Evolutionary conservation across 2,888 invertebrate genomes (phyloP), one percentile per base, ranked within the genome.

Genomic region (Brachyptera risi): DNA sequence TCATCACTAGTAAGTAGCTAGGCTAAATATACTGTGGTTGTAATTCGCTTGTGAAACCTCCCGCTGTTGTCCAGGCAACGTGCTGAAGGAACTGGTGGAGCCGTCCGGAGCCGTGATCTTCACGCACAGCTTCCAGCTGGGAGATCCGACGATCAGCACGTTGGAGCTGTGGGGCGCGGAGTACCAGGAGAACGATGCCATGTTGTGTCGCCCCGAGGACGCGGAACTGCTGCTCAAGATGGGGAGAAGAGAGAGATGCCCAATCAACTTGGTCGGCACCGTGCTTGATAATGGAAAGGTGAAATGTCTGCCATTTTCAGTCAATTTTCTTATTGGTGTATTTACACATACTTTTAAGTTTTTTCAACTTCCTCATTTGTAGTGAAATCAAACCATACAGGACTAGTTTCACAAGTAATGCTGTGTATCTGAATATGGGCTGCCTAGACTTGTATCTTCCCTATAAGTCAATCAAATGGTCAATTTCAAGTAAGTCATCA

Each of bases 131-230:
- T 96, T 96, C 72, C 87, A 92, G 66, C 78, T 98, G 26, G 98
- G 97, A 0, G 98, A 99, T 78, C 92, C 94, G 0, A 97, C 96
- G 2, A 87, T 98, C 58, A 95, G 89, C 58, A 87, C 92, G 0
- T 76, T 97, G 62, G 98, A 99, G 72, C 76, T 99, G 1, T 99
- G 98, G 98, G 97, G 96, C 0, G 98, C 98, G 0, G 98, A 98
- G 74, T 98, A 97, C 74, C 97, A 97, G 74, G 96, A 97, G 75
- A 96, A 92, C 68, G 86, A 97, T 72, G 98, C 97, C 0, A 79
- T 96, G 65, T 78, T 99, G 1, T 90, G 95, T 68, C 78, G 79
- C 24, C 80, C 84, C 38, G 76, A 87, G 64, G 84, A 91, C 71
- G 79, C 83, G 19, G 69, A 75, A 1, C 68, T 87, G 2, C 78